Evolutionary conservation across 1,140 invertebrate species (phyloP), one percentile per base, ranked within the genome.

Genomic region (Pogonomyrmex californicus): DNA sequence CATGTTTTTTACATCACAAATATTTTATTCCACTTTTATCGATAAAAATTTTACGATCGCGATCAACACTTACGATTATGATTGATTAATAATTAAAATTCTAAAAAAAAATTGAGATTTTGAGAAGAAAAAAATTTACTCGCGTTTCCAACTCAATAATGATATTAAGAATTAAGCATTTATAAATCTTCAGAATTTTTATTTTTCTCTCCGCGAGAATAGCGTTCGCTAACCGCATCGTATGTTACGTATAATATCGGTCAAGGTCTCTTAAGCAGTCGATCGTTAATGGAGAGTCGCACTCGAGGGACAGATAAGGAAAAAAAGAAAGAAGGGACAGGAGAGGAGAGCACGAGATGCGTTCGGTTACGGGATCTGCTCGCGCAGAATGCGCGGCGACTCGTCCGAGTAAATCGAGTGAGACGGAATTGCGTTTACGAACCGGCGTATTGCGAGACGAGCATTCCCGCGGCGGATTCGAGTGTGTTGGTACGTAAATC

Each of bases 381-480:
- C 41, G 33, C 30, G 63, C 66, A 58, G 66, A 60, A 71, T 58
- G 41, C 68, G 6, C 79, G 36, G 47, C 44, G 10, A 12, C 23
- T 38, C 36, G n/a, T 36, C 51, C 49, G n/a, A n/a, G 63, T 6
- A 49, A 49, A 44, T 44, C 10, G 30, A 62, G 14, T 9, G 51
- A 86, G 70, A 62, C 60, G 36, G 36, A 68, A 82, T 73, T 79
- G 85, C 47, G 9, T 23, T 23, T 88, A 93, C 93, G 93, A 95
- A 97, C 97, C 97, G 85, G 98, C 97, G 94, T 99, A 99, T 95
- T 99, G 98, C 1, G 98, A 99, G 66, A 99, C 98, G 86, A 99
- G 96, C 81, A 97, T 97, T 56, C 98, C 98, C 75, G 98, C 98
- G 9, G 98, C 98, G 10, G 99, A 99, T 95, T 99, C 98, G 60